Base-by-base conservation (phyloP, 1,140 invertebrate species). In the Drosophila burlai region DNA sequence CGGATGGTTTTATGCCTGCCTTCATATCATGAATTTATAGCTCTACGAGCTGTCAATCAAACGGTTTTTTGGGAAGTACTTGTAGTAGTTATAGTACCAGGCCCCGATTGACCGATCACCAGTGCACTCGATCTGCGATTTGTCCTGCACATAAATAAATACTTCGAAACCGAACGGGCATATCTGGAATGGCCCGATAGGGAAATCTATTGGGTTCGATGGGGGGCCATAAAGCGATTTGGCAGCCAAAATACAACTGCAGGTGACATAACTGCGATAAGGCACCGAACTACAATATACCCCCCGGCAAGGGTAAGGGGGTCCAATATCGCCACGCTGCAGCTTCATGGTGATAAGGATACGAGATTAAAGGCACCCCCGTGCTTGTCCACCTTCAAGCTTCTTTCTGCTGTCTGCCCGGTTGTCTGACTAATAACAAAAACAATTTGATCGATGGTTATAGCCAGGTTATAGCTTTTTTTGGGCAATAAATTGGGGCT, bases 191-290 rank as follows among this genome's bases (percentile, higher is more conserved):
- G 40, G 36, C 34, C 13, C 66, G 73, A 85, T 84, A 81, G 55
- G 73, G 42, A 67, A 61, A 77, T 77, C 71, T 43, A 59, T 72
- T 49, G 45, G 68, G 54, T 43, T 75, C 45, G 50, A 62, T 65
- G 47, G 68, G 55, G 68, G 57, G 68, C 29, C 66, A 83, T 84
- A 87, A 87, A 89, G 57, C 81, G 77, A 65, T 89, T 80, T 67
- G 57, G 64, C 42, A 75, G 58, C 31, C 66, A 42, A 52, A 76
- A 83, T 60, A 79, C 67, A 82, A 68, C 34, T 40, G 24, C 29
- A 57, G 61, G 66, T 85, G 76, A 80, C 76, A 83, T 74, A 77
- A 73, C 38, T 36, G 10, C 50, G 81, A 81, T 85, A 84, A 81
- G 77, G 45, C 24, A n/a, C 13, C 29, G 9, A 52, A 65, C 21